Evolutionary conservation across 2,888 invertebrate species (phyloP), one percentile per base, ranked within the genome.

Genomic region (Sialis lutaria): DNA sequence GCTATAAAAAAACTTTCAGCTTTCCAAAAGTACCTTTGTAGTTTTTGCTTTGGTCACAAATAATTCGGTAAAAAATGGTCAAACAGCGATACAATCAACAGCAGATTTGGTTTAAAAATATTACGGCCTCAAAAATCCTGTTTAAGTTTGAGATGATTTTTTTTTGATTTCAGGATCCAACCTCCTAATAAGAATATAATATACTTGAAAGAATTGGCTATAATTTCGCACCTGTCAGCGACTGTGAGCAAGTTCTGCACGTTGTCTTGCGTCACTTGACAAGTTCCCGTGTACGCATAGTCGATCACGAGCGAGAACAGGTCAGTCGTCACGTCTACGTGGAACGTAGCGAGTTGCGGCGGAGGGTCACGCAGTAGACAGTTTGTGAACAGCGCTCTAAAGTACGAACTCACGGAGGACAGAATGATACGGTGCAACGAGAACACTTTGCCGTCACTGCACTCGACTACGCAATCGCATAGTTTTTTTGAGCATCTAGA

Each of bases 201-300:
- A 22, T 22, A 22, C 22, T 22, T 22, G 22, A 22, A 22, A 22
- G 2, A 22, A 22, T 22, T 55, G n/a, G 79, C 80, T 9, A 79
- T 68, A 6, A 86, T 75, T 57, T 81, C 79, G 56, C 83, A 79
- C 54, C 78, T 75, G 60, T 86, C 83, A 3, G 84, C 82, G 50
- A 74, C 74, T 1, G 77, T 75, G 44, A 85, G 62, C 37, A 86
- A 67, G 51, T 72, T 68, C 60, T 83, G 78, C 5, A 85, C 82
- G 58, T 81, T 85, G 32, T 74, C 72, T 37, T 70, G 67, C 5
- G 71, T 75, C 37, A 86, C 73, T 47, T 63, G 60, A 57, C 82
- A 82, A 12, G 68, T 65, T 39, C 82, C 81, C 4, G 82, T 81
- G 58, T 87, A 86, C 0, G 80, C 80, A 58, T 77, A 86, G 57